Percentiles rank a stretch among this genome's conserved stretches.
phyloP scores from a whole-genome alignment of 2,113 vertebrate genomes.

The Phasianus colchicus region DNA sequence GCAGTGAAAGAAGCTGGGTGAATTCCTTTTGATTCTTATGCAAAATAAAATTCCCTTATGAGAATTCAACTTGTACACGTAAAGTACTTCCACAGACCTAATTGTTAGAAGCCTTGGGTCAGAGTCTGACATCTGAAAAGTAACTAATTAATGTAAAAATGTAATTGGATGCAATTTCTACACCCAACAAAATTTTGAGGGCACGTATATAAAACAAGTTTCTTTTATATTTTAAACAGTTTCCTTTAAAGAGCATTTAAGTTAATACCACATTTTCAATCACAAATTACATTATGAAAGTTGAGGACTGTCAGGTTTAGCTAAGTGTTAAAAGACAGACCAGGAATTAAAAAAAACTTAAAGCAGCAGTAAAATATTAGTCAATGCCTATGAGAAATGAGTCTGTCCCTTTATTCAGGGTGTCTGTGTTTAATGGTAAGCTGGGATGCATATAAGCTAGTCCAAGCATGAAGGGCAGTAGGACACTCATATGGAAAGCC shows the following conservation, averaged over 20 bases:
- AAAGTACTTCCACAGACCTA: background rate
- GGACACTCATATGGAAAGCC: slow-evolving; percentile 89
- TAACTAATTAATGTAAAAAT: background rate
- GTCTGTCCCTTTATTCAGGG: slow-evolving; percentile 90
- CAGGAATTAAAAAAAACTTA: slow-evolving; percentile 91
- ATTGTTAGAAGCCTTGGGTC: background rate
- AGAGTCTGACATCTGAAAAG: background rate
- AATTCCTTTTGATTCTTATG: background rate
- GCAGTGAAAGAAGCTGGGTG: background rate
- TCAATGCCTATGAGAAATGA: slow-evolving; percentile 96
- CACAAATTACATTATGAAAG: background rate
- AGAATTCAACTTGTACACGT: background rate
- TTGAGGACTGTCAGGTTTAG: slow-evolving; percentile 35
- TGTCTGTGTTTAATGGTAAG: slow-evolving; percentile 98
- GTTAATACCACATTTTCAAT: background rate
- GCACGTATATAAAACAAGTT: background rate
- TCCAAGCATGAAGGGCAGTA: slow-evolving; percentile 99
- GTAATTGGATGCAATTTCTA: background rate
- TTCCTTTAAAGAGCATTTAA: background rate
- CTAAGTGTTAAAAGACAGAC: slow-evolving; percentile 88
- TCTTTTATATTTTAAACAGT: background rate
- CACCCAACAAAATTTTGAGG: background rate
- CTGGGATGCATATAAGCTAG: slow-evolving; percentile 97
- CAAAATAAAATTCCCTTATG: background rate
- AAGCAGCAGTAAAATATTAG: slow-evolving; percentile 97